Base-by-base conservation (phyloP, 2,888 invertebrate genomes). In the Biston betularia region DNA sequence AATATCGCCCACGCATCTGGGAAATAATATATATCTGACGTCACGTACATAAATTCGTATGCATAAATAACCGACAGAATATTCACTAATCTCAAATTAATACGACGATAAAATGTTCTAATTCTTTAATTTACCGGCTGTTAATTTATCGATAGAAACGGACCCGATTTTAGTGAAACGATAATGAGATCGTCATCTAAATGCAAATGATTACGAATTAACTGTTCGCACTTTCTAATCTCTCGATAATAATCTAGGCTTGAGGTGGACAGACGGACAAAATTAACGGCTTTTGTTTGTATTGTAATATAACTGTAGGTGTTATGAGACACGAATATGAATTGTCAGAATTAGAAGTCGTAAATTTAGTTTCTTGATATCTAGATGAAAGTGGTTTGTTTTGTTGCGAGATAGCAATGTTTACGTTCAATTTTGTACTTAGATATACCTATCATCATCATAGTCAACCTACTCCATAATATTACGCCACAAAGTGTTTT, bases 201-300 rank as follows among this genome's bases (percentile, higher is more conserved):
- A 74, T 72, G 74, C 68, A 71, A 72, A 74, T 72, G 49, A 68
- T 10, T 38, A 46, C 49, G 60, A 60, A 69, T 72, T 72, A 72
- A 69, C 49, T 48, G 68, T 68, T 69, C 64, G 68, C 68, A 67
- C 75, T 75, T 75, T 75, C 75, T 74, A 75, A 74, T 72, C 72
- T 64, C 15, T 38, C 60, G 45, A 70, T 72, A 72, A 65, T 66
- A 54, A 73, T 71, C 59, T 63, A 56, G 65, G 70, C 63, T 56
- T 65, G 61, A 62, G 63, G 63, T 64, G 56, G 70, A 68, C 65
- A 57, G 65, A 46, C 34, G 33, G 55, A 59, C 62, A 54, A 49
- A 44, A 68, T 65, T 68, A 66, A 71, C 57, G 53, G 56, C 52
- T 66, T 69, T 75, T 69, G 71, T 72, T 66, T 65, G 66, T 65